Conservation (phyloP, 2,797 vertebrate species). For the Spinus pinus region DNA sequence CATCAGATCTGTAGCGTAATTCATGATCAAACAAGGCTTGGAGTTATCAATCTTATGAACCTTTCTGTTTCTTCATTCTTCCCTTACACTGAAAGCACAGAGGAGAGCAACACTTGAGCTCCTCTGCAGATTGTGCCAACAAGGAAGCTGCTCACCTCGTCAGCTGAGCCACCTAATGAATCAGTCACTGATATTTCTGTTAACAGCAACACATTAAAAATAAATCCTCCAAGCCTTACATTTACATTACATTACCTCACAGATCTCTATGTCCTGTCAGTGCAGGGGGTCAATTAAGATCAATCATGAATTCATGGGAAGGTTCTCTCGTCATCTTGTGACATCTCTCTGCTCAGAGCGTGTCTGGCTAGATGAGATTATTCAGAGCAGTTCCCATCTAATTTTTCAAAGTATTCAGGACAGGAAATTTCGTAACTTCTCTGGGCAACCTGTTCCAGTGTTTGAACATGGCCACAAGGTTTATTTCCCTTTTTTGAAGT, state of each 20-base stretch:
- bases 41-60: neutral
- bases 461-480: neutral
- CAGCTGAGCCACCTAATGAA: neutral
- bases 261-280: neutral
- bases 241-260: accelerated
- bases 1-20: neutral
- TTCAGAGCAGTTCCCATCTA: neutral
- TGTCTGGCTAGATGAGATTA: neutral
- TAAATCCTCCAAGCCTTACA: neutral
- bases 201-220: neutral
- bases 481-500: too few relatives aligned
- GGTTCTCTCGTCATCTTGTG: accelerated
- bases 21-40: neutral
- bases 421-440: neutral
- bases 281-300: neutral
- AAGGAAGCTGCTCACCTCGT: accelerated
- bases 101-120: neutral
- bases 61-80: neutral
- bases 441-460: neutral
- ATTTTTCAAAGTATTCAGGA: neutral
- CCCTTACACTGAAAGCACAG: neutral
- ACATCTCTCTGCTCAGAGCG: neutral
- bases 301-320: neutral
- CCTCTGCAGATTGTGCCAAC: neutral
- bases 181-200: neutral